Evolutionary conservation across 2,888 invertebrate genomes (phyloP).

Genomic region (Boloria euphrosyne): DNA sequence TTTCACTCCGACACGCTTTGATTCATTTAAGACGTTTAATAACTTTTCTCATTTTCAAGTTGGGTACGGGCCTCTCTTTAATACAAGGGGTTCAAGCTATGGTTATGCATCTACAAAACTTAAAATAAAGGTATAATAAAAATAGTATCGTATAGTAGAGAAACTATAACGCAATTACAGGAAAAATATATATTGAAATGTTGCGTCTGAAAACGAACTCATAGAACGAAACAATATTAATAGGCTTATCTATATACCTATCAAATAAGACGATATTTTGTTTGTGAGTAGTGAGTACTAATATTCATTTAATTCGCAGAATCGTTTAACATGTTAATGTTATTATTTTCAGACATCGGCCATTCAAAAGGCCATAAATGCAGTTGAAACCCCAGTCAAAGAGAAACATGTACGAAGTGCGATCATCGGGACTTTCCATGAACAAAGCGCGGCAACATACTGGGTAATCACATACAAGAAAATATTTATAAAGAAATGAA

Average conservation of each 20-base stretch:
- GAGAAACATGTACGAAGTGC: conserved; percentile 98
- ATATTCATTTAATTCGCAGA: neutral
- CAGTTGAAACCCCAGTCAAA: conserved; percentile 96
- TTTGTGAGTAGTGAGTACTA: neutral
- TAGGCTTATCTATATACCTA: neutral
- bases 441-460: conserved; percentile 94
- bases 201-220: too few relatives aligned
- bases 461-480: conserved; percentile 83
- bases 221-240: neutral
- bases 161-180: too few relatives aligned
- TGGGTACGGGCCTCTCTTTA: too few relatives aligned
- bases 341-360: conserved; percentile 87
- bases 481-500: too few relatives aligned
- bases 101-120: too few relatives aligned
- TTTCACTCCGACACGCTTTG: conserved; percentile 8
- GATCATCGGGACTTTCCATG: conserved; percentile 97
- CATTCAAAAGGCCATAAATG: conserved; percentile 96
- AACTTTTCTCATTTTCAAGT: conserved; percentile 5
- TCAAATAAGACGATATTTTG: neutral
- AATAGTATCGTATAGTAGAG: too few relatives aligned
- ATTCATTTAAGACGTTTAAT: conserved; percentile 4
- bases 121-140: too few relatives aligned
- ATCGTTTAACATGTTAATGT: neutral
- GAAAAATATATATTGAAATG: too few relatives aligned
- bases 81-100: too few relatives aligned